Conservation (phyloP, 2,113 vertebrate species). For the Ia io region DNA sequence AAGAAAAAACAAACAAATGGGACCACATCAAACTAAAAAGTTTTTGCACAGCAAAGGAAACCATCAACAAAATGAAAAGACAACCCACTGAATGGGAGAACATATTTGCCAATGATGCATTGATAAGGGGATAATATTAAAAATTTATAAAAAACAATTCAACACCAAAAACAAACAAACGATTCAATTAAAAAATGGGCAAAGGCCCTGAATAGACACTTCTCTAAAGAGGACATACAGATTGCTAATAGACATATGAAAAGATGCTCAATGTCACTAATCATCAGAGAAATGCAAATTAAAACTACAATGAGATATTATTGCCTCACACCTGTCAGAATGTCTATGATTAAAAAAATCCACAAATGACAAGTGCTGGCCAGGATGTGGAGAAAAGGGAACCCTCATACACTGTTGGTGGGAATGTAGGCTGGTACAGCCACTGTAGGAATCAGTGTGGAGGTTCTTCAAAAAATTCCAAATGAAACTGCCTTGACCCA, state of each 20-base stretch:
- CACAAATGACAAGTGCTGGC: neutral
- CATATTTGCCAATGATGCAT: too few relatives aligned
- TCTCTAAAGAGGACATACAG: neutral
- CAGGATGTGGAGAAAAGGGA: neutral
- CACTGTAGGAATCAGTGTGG: neutral
- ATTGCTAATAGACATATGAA: neutral
- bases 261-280: neutral
- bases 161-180: neutral
- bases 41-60: too few relatives aligned
- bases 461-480: neutral
- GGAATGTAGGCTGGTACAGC: neutral
- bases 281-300: neutral
- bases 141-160: neutral
- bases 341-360: neutral
- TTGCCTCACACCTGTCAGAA: neutral
- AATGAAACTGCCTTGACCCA: neutral
- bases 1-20: too few relatives aligned
- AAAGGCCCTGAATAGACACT: neutral
- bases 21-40: too few relatives aligned
- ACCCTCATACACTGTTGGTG: neutral
- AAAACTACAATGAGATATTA: neutral
- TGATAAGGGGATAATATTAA: too few relatives aligned
- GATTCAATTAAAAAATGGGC: neutral
- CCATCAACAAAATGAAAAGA: too few relatives aligned
- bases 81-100: too few relatives aligned